Percentiles rank a stretch among this genome's conserved stretches.
Evolutionary conservation across 1,140 invertebrate species (phyloP).

Genomic region (Zaprionus inermis): DNA sequence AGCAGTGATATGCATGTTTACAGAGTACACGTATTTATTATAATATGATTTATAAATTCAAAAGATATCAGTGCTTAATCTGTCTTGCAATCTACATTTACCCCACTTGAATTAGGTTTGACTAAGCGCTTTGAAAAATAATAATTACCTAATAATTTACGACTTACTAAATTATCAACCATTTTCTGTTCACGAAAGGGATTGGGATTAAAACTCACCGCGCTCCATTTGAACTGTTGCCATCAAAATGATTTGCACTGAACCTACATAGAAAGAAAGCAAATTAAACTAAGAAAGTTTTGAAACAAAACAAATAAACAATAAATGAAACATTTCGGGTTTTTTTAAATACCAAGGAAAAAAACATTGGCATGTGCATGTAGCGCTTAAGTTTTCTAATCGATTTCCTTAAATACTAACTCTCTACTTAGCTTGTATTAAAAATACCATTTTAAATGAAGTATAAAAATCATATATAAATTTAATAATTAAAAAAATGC

Average conservation of each 20-base stretch:
- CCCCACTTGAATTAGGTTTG: background rate
- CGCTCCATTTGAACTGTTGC: constrained; percentile 76
- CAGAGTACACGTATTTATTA: background rate
- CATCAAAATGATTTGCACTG: constrained; percentile 83
- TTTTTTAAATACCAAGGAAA: constrained; percentile 4
- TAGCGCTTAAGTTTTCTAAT: background rate
- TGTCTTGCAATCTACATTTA: background rate
- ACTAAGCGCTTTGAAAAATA: background rate
- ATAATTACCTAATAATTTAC: background rate
- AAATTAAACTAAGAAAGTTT: constrained; percentile 71
- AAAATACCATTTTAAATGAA: background rate
- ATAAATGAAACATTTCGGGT: constrained; percentile 15
- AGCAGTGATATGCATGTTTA: background rate
- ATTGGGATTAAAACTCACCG: constrained; percentile 76
- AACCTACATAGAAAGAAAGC: constrained; percentile 83
- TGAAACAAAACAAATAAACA: constrained; percentile 46
- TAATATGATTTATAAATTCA: background rate
- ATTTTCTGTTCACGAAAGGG: constrained; percentile 16
- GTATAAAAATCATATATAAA: background rate
- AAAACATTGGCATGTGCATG: too few species aligned
- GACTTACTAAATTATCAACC: background rate
- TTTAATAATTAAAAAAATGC: background rate
- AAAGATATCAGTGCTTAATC: background rate
- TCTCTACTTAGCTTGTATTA: background rate
- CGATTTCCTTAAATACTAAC: background rate